Base-by-base conservation (phyloP, 2,797 vertebrate species). In the Halcyon leucocephala region DNA sequence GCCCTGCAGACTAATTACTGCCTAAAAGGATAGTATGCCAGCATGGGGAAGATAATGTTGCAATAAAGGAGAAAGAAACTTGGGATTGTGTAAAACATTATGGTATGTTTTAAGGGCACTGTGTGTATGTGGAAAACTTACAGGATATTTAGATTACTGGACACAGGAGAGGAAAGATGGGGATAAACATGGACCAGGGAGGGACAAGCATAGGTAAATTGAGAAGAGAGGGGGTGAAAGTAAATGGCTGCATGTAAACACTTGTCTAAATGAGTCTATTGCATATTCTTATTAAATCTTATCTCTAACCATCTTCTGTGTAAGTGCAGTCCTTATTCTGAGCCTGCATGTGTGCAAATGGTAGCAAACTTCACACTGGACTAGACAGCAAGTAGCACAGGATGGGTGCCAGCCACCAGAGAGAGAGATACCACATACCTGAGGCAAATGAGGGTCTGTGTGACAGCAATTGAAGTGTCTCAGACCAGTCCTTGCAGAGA, bases 111-210 rank as follows among this genome's bases (percentile, higher is more conserved):
- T 52, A 70, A 78, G 19, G 57, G 18, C 2, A 17, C 28, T 39
- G 7, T 18, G 21, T 1, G 14, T 35, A 58, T 22, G 22, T 31
- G 22, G n/a, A 82, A 89, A 93, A 46, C 15, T 25, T 55, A 29
- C 12, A 29, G 8, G 20, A 35, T 9, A 6, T n/a, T 86, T 55
- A 22, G 21, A 48, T 48, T 48, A 73, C 0, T 0, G 19, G 42
- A 71, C 19, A 66, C 6, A 33, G 35, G 41, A 74, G 25, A 57
- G 19, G 25, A 81, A 76, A 84, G 16, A 10, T n/a, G 71, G 33
- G 31, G 20, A 66, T 41, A 55, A 60, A 86, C 22, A 9, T n/a
- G 26, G 8, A 58, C 71, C 11, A 72, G 29, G 26, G 5, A 82
- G 7, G 31, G 78, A 57, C 8, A 42, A 46, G 25, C 3, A 6